Conservation (phyloP, 2,113 vertebrate genomes). For the Origma solitaria region DNA sequence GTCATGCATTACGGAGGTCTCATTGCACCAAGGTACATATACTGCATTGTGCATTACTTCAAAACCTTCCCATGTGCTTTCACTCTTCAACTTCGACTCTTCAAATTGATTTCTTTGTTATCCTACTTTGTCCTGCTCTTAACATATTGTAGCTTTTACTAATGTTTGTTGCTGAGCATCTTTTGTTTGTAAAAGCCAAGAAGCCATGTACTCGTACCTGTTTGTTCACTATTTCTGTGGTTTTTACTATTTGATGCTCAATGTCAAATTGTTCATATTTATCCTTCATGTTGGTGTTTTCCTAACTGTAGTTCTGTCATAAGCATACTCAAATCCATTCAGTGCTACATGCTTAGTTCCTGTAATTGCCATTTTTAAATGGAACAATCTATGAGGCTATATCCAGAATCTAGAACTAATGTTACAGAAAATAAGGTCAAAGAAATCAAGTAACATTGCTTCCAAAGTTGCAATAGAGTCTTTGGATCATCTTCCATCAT, state of each 20-base stretch:
- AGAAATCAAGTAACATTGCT: background rate
- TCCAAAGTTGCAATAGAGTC: background rate
- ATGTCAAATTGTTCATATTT: background rate
- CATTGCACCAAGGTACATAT: background rate
- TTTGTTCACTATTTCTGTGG: background rate
- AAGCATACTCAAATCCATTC: background rate
- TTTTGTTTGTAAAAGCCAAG: background rate
- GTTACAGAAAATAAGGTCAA: slow-evolving; percentile 23
- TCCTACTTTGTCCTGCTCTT: background rate
- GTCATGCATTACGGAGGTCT: background rate
- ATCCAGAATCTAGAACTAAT: background rate
- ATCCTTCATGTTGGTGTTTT: background rate
- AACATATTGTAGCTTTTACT: background rate
- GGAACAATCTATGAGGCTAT: background rate
- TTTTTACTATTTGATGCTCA: background rate
- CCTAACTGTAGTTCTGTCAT: background rate
- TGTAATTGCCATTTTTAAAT: background rate
- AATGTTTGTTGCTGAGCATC: background rate
- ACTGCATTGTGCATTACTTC: slow-evolving; percentile 49
- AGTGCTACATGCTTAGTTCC: background rate
- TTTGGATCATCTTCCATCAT: background rate
- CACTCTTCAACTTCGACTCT: background rate
- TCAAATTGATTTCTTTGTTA: background rate
- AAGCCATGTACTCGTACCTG: background rate
- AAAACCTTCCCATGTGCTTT: background rate